A percentile compares a stretch with the other conserved stretches of the same genome.
These are phyloP conservation scores for Anarhynchus alexandrinus DNA, from an alignment of 2,113 vertebrate genomes.

Conservation along the genomic window DNA sequence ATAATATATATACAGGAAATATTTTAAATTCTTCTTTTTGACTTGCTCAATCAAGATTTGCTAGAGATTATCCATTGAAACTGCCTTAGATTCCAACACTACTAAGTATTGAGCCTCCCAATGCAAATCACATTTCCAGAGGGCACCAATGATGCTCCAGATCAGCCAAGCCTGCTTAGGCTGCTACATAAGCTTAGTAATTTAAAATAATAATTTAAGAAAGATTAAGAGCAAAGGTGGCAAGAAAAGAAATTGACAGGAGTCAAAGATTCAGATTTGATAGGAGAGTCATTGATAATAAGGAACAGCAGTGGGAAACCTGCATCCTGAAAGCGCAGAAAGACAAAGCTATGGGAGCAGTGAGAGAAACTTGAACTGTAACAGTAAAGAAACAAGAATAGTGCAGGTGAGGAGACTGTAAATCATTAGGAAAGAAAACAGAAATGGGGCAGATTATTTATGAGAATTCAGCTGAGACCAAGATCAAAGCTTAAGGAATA, in stretches of 20 bases:
- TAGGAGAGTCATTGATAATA: background rate
- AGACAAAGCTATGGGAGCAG: background rate
- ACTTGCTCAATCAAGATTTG: background rate
- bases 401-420: background rate
- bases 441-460: background rate
- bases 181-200: background rate
- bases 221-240: background rate
- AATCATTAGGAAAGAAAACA: background rate
- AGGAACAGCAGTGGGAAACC: background rate
- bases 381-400: background rate
- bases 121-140: background rate
- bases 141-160: background rate
- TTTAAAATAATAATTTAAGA: background rate
- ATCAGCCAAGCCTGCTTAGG: background rate
- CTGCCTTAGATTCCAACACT: rapidly evolving
- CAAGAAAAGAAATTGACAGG: background rate
- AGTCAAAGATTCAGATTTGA: background rate
- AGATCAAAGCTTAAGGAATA: background rate
- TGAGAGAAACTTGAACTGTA: background rate
- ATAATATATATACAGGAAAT: background rate
- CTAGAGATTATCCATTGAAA: background rate
- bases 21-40: background rate
- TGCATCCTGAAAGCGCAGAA: background rate
- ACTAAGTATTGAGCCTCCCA: background rate
- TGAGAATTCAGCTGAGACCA: background rate